Percentiles rank a stretch among this genome's conserved stretches.
Evolutionary conservation across 2,888 invertebrate species (phyloP).

Genomic region (Cristatella mucedo): DNA sequence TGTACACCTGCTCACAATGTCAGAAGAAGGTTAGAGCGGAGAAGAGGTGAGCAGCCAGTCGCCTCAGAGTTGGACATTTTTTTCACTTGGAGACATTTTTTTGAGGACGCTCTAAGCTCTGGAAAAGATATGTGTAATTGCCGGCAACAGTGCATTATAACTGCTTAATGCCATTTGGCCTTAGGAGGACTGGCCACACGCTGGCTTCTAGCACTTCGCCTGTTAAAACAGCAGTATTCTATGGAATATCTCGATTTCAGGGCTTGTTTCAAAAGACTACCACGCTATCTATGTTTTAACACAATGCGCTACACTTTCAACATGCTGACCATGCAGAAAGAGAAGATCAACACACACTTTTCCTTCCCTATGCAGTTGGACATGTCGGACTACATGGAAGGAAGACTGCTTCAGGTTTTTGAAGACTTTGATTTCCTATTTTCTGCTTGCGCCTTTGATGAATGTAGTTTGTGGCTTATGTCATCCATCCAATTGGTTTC

Average conservation of each 20-base stretch:
- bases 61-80: too few species aligned
- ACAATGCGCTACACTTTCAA: conserved; percentile 94
- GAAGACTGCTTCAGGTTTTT: conserved; percentile 51
- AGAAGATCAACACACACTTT: conserved; percentile 91
- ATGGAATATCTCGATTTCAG: conserved; percentile 38
- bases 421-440: background rate
- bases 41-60: conserved; percentile 52
- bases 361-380: conserved; percentile 80
- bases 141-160: too few species aligned
- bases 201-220: too few species aligned
- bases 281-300: conserved; percentile 81
- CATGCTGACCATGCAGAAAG: conserved; percentile 90
- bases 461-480: too few species aligned
- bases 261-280: conserved; percentile 81
- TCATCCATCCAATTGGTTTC: too few species aligned
- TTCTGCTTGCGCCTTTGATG: background rate
- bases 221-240: too few species aligned
- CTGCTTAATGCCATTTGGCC: too few species aligned
- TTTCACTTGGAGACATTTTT: too few species aligned
- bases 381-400: conserved; percentile 87
- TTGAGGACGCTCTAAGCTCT: too few species aligned
- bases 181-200: too few species aligned
- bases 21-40: conserved; percentile 86
- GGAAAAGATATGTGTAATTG: too few species aligned
- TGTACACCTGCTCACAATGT: conserved; percentile 91